A percentile compares a stretch with the other conserved stretches of the same genome.
These are phyloP conservation scores for Petrocephalus microphthalmus DNA, from an alignment of 2,113 vertebrate species.

Conservation along the genomic window DNA sequence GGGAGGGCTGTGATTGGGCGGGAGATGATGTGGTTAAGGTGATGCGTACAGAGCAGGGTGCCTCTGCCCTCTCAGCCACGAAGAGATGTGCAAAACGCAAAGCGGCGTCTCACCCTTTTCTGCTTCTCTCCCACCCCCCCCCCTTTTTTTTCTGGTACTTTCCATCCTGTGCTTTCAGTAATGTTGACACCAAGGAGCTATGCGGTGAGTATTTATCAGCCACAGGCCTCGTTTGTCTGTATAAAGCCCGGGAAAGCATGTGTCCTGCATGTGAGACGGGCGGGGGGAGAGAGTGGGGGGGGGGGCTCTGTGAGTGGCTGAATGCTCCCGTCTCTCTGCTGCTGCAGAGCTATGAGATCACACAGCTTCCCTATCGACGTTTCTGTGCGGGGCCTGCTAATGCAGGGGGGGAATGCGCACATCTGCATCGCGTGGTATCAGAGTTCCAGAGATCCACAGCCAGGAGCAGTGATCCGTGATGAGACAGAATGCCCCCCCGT, in stretches of 20 bases:
- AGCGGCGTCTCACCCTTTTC: background rate
- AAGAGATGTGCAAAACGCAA: background rate
- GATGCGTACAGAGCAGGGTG: background rate
- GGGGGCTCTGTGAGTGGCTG: background rate
- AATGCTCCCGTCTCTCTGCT: background rate
- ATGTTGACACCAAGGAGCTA: constrained; percentile 82
- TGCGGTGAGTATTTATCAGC: constrained; percentile 66
- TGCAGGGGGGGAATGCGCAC: background rate
- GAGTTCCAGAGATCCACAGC: background rate
- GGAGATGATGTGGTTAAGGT: background rate
- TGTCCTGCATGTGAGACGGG: background rate
- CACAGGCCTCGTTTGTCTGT: background rate
- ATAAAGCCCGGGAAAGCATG: background rate
- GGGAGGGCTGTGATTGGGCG: background rate
- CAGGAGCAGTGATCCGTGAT: background rate
- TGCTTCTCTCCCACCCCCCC: constrained; percentile 14
- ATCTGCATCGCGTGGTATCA: background rate
- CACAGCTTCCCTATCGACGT: background rate
- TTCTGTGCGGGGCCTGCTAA: background rate
- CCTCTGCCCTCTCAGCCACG: background rate
- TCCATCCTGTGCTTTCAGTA: constrained; percentile 52
- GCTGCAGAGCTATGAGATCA: background rate
- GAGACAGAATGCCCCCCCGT: background rate
- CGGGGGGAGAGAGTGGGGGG: background rate
- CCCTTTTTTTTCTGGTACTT: constrained; percentile 22